Conservation (phyloP, 2,888 invertebrate species). For the Latrodectus hesperus region DNA sequence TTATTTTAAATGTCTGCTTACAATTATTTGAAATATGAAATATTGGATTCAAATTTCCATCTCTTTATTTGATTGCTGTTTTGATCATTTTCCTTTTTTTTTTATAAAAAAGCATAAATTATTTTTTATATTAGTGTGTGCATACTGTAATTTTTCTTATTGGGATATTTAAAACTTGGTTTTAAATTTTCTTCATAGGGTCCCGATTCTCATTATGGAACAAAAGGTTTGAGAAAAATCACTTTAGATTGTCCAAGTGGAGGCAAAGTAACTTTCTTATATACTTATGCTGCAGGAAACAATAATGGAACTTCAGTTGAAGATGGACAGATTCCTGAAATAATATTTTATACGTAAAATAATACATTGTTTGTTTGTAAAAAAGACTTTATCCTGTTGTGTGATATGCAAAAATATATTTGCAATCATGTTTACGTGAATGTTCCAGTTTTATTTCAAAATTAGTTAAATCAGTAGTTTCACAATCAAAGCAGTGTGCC, state of each 20-base stretch:
- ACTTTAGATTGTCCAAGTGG: constrained; percentile 84
- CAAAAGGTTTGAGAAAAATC: constrained; percentile 85
- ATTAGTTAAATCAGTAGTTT: not conserved
- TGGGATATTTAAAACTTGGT: too few relatives aligned
- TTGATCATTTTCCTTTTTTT: too few relatives aligned
- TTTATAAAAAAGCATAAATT: too few relatives aligned
- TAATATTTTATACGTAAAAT: constrained; percentile 82
- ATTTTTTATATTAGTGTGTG: too few relatives aligned
- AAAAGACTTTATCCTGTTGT: not conserved
- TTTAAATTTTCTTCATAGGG: constrained; percentile 78
- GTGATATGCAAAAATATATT: not conserved
- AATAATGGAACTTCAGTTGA: constrained; percentile 90
- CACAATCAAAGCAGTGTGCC: constrained; percentile 41
- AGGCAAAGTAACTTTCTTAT: constrained; percentile 87
- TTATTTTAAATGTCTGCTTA: too few relatives aligned
- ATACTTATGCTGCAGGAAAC: constrained; percentile 88
- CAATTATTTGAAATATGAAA: too few relatives aligned
- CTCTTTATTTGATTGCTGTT: too few relatives aligned
- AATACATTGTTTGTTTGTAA: not conserved
- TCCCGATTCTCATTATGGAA: constrained; percentile 90
- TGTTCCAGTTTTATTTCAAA: not conserved
- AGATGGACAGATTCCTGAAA: constrained; percentile 90
- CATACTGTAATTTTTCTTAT: too few relatives aligned
- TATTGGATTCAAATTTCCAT: too few relatives aligned
- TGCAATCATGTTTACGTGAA: not conserved